A percentile compares a stretch with the other conserved stretches of the same genome.
These are phyloP conservation scores for Microctonus aethiopoides DNA, from an alignment of 2,888 invertebrate genomes.

Conservation along the genomic window DNA sequence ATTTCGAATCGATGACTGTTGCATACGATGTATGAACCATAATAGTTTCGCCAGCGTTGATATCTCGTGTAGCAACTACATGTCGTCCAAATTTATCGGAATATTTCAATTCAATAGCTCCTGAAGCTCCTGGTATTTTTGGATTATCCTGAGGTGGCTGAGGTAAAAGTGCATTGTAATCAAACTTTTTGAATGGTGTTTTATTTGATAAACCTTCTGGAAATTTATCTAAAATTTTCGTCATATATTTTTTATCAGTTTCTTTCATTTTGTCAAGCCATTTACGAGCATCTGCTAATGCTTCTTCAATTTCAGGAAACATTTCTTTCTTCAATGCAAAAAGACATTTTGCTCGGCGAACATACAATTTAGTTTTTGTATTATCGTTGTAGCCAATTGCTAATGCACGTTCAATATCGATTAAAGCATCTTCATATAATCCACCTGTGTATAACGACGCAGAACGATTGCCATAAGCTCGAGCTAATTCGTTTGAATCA, in stretches of 20 bases:
- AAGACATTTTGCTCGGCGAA: not conserved
- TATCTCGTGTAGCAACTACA: conserved; percentile 75
- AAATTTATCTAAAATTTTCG: not conserved
- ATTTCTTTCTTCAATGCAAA: not conserved
- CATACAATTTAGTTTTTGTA: not conserved
- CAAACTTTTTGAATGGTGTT: not conserved
- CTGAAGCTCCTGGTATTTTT: conserved; percentile 73
- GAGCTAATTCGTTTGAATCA: too few relatives aligned
- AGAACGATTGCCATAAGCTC: conserved; percentile 4
- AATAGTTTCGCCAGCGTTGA: conserved; percentile 80
- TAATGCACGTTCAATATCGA: not conserved
- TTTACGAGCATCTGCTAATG: not conserved
- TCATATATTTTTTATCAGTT: not conserved
- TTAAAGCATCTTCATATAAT: not conserved
- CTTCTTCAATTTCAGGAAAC: not conserved
- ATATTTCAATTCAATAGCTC: conserved; percentile 72
- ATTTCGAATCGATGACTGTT: conserved; percentile 70
- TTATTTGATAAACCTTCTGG: not conserved
- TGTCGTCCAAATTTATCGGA: conserved; percentile 76
- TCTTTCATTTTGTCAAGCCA: not conserved
- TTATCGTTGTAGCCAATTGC: not conserved
- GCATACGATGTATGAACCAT: conserved; percentile 82
- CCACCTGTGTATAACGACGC: not conserved
- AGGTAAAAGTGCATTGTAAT: too few relatives aligned
- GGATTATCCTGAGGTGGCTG: conserved; percentile 29